Conservation (phyloP, 53 echinoderm and acorn worm species). For the Paracentrotus lividus region DNA sequence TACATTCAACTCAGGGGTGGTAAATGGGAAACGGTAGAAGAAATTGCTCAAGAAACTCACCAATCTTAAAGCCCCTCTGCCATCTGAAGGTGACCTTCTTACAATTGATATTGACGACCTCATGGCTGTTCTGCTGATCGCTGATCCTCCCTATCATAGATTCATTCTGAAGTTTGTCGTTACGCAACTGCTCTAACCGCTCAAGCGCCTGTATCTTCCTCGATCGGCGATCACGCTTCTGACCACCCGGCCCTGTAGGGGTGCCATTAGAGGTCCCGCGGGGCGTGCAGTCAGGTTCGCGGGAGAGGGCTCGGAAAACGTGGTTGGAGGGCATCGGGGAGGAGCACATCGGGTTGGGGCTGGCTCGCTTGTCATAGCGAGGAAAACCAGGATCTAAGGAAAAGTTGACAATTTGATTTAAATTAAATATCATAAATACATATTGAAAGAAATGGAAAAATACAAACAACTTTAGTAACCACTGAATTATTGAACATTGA, state of each 20-base stretch:
- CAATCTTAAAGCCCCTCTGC: conserved; percentile 99
- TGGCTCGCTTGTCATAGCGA: conserved; percentile 66
- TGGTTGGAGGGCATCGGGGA: conserved; percentile 71
- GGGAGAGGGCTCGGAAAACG: conserved; percentile 77
- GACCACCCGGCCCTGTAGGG: not conserved
- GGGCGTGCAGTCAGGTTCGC: conserved; percentile 64
- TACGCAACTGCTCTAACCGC: conserved; percentile 78
- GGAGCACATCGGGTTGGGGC: conserved; percentile 64
- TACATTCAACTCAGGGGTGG: too few relatives aligned
- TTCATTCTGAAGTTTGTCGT: conserved; percentile 76
- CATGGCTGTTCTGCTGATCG: conserved; percentile 76
- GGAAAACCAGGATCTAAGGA: conserved; percentile 75
- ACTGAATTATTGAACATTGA: too few relatives aligned
- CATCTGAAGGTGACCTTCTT: conserved; percentile 99
- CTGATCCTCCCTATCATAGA: conserved; percentile 87
- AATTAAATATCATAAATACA: too few relatives aligned
- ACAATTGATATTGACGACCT: conserved; percentile 92
- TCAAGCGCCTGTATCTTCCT: conserved; percentile 59
- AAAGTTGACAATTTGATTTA: too few relatives aligned
- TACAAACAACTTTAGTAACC: too few relatives aligned
- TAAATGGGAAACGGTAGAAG: too few relatives aligned
- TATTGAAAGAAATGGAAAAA: too few relatives aligned
- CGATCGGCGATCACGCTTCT: conserved; percentile 20
- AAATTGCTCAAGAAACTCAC: conserved; percentile 76
- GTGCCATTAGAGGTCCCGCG: not conserved